phyloP scores from a whole-genome alignment of 1,140 invertebrate genomes.

The Zaprionus tsacasi region DNA sequence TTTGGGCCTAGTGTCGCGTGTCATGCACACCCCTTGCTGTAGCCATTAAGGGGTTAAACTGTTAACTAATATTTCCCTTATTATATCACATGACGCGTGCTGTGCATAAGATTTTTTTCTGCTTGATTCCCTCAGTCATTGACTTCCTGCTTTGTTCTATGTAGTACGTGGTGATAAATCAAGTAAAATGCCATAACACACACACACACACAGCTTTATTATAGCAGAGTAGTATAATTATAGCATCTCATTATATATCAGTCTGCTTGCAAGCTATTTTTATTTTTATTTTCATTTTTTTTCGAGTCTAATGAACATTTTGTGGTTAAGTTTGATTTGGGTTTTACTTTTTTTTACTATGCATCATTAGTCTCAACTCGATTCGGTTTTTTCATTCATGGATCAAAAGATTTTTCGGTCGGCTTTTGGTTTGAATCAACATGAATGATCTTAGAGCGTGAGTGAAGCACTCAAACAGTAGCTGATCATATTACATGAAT shows the following conservation, averaged over 20 bases:
- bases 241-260: constrained; percentile 32
- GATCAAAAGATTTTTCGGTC: constrained; percentile 30
- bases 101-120: neutral
- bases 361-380: constrained; percentile 48
- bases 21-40: constrained; percentile 26
- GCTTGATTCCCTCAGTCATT: constrained; percentile 10
- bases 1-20: constrained; percentile 26
- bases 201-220: constrained; percentile 18
- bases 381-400: constrained; percentile 32
- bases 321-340: constrained; percentile 31
- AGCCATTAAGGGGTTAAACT: constrained; percentile 28
- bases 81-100: constrained; percentile 46
- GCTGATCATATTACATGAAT: constrained; percentile 24
- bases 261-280: constrained; percentile 11
- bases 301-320: constrained; percentile 48
- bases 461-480: constrained; percentile 40
- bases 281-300: constrained; percentile 1
- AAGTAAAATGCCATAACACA: constrained; percentile 20
- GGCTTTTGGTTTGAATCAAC: neutral
- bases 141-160: constrained; percentile 42
- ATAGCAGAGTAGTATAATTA: constrained; percentile 3
- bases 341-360: constrained; percentile 24
- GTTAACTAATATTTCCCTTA: constrained; percentile 53
- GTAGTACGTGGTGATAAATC: constrained; percentile 31
- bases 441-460: neutral